Conservation (phyloP, 2,113 vertebrate species). For the Tiliqua scincoides region DNA sequence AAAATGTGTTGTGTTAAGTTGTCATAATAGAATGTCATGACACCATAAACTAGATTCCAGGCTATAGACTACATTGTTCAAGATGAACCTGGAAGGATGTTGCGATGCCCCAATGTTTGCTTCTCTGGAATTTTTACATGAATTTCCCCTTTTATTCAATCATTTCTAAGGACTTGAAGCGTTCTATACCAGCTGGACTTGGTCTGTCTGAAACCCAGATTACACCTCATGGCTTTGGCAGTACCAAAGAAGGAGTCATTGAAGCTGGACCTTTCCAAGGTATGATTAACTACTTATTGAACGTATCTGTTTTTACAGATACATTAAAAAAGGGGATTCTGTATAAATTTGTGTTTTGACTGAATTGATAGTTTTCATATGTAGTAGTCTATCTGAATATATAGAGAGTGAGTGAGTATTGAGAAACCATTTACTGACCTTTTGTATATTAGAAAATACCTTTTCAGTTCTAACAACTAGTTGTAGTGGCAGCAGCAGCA, state of each 20-base stretch:
- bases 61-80: slow-evolving; percentile 32
- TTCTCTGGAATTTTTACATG: slow-evolving; percentile 50
- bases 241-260: slow-evolving; percentile 84
- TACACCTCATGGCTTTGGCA: slow-evolving; percentile 81
- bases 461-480: background rate
- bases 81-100: slow-evolving; percentile 40
- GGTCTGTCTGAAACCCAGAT: slow-evolving; percentile 86
- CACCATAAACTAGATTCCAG: background rate
- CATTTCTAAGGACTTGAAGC: slow-evolving; percentile 82
- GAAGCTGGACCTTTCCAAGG: slow-evolving; percentile 86
- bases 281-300: slow-evolving; percentile 66
- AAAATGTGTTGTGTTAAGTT: slow-evolving; percentile 32
- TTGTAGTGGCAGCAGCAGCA: background rate
- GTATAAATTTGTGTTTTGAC: background rate
- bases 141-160: slow-evolving; percentile 66
- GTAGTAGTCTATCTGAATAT: background rate
- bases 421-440: background rate
- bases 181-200: slow-evolving; percentile 77
- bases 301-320: background rate
- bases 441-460: background rate
- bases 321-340: background rate
- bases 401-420: background rate
- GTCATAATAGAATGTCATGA: slow-evolving; percentile 30
- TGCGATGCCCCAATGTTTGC: slow-evolving; percentile 44
- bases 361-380: background rate